Evolutionary conservation across 2,888 invertebrate species (phyloP).

Genomic region (Lingula anatina): DNA sequence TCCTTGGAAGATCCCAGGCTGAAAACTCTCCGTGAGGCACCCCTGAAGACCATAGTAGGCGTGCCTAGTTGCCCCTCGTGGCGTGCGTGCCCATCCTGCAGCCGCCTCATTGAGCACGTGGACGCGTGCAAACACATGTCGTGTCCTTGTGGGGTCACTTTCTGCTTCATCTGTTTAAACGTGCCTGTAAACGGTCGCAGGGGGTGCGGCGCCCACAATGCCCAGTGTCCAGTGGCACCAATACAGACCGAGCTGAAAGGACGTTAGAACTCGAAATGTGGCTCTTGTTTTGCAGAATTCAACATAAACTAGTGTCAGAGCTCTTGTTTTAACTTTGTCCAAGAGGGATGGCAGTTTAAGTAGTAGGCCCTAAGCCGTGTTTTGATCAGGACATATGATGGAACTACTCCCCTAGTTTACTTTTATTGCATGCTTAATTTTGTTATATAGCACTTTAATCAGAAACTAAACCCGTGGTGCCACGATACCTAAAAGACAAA

Average conservation of each 20-base stretch:
- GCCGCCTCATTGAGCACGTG: conserved; percentile 18
- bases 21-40: conserved; percentile 11
- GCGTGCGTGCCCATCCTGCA: conserved; percentile 20
- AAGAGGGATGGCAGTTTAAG: too few species aligned
- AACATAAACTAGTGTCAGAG: too few species aligned
- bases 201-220: conserved; percentile 15
- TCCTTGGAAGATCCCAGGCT: conserved; percentile 16
- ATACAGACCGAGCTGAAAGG: conserved; percentile 13
- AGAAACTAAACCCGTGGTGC: too few species aligned
- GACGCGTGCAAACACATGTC: conserved; percentile 19
- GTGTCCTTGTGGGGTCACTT: conserved; percentile 19
- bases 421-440: too few species aligned
- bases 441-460: too few species aligned
- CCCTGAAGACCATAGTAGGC: conserved; percentile 13
- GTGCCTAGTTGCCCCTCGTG: conserved; percentile 16
- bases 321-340: too few species aligned
- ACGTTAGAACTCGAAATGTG: too few species aligned
- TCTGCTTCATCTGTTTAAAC: conserved; percentile 22
- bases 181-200: conserved; percentile 8
- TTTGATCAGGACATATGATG: too few species aligned
- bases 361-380: too few species aligned
- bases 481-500: too few species aligned
- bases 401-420: too few species aligned
- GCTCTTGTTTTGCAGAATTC: too few species aligned
- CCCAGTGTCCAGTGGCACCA: conserved; percentile 12